A percentile compares a stretch with the other conserved stretches of the same genome.
These are phyloP conservation scores for Synanthedon formicaeformis DNA, from an alignment of 2,888 invertebrate genomes.

Conservation along the genomic window DNA sequence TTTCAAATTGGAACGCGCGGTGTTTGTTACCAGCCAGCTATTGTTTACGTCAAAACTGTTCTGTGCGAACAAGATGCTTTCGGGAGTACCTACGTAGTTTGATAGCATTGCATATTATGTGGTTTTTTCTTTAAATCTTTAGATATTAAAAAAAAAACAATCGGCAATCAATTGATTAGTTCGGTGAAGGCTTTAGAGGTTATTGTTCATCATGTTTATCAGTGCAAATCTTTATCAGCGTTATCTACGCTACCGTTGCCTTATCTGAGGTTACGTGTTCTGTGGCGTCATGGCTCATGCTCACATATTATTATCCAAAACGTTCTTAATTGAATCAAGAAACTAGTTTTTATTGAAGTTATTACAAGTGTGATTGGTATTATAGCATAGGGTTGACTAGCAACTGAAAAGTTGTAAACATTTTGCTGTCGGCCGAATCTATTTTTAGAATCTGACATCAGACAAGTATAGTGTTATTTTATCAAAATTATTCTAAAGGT, in stretches of 20 bases:
- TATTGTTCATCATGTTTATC: conserved; percentile 32
- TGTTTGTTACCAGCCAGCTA: neutral
- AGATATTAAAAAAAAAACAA: too few relatives aligned
- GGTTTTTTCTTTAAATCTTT: too few relatives aligned
- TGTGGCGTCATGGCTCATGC: conserved; percentile 33
- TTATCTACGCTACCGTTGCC: conserved; percentile 63
- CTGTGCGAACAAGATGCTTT: too few relatives aligned
- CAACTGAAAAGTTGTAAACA: neutral
- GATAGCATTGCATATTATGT: too few relatives aligned
- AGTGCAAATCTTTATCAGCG: conserved; percentile 50
- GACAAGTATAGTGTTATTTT: conserved; percentile 27
- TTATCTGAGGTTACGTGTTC: conserved; percentile 46
- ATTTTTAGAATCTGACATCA: conserved; percentile 58
- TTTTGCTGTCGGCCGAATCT: conserved; percentile 28
- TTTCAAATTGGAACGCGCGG: conserved; percentile 11
- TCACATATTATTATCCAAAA: neutral
- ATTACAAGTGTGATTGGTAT: too few relatives aligned
- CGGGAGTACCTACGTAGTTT: too few relatives aligned
- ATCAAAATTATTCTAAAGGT: conserved; percentile 28
- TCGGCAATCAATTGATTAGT: too few relatives aligned
- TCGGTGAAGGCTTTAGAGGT: neutral
- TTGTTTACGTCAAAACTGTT: too few relatives aligned
- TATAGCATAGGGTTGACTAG: neutral
- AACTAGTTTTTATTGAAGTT: too few relatives aligned
- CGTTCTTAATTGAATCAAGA: too few relatives aligned